These are phyloP conservation scores for Alcedo quadribrachys DNA, from an alignment of 2,797 vertebrate genomes.

Conservation along the genomic window DNA sequence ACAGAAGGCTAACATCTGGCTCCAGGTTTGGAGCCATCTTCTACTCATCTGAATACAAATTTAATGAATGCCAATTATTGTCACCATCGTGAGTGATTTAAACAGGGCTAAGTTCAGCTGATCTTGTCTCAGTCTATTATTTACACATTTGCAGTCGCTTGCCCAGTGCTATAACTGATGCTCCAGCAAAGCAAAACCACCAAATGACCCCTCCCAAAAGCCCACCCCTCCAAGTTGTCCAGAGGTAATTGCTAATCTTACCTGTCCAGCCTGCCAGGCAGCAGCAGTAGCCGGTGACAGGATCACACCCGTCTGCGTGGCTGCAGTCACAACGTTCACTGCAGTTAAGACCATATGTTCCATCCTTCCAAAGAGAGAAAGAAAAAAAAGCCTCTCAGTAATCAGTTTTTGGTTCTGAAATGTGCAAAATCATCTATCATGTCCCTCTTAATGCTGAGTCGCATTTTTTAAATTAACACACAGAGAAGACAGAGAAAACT, in stretches of 20 bases:
- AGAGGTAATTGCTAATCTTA: slow-evolving; percentile 56
- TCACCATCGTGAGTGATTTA: not conserved
- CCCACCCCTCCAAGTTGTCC: not conserved
- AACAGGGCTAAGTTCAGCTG: not conserved
- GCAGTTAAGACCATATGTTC: slow-evolving; percentile 93
- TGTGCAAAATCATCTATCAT: slow-evolving; percentile 30
- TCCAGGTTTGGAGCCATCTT: slow-evolving; percentile 45
- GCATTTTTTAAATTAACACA: slow-evolving; percentile 51
- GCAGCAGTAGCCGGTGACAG: slow-evolving; percentile 91
- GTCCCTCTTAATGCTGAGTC: slow-evolving; percentile 36
- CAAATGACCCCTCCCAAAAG: rapidly evolving
- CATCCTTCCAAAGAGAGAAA: slow-evolving; percentile 82
- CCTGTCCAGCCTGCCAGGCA: slow-evolving; percentile 98
- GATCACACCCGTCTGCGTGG: slow-evolving; percentile 92
- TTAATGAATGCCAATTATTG: slow-evolving; percentile 56
- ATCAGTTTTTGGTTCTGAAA: slow-evolving; percentile 37
- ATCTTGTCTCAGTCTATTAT: slow-evolving; percentile 22
- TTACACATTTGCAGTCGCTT: not conserved
- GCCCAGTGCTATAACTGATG: not conserved
- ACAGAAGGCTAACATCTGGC: slow-evolving; percentile 57
- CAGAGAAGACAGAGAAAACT: not conserved
- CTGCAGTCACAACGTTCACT: slow-evolving; percentile 91
- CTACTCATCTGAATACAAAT: slow-evolving; percentile 60
- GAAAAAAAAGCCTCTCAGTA: slow-evolving; percentile 12
- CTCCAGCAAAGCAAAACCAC: not conserved